phyloP scores from a whole-genome alignment of 2,888 invertebrate species.

The Erynnis tages region DNA sequence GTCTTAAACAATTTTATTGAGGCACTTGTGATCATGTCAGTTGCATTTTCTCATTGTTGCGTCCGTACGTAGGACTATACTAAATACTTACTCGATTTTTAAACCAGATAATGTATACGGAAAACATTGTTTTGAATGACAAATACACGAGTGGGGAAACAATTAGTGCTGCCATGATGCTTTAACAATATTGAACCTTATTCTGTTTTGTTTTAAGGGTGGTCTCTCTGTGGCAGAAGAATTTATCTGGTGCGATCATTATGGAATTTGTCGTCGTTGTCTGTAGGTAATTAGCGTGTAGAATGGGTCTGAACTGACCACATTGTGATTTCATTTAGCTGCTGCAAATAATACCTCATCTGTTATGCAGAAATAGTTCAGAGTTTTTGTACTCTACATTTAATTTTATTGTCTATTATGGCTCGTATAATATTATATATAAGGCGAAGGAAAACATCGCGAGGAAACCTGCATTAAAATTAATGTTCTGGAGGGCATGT shows the following conservation, averaged over 20 bases:
- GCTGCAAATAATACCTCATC: neutral
- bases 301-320: neutral
- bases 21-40: neutral
- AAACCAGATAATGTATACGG: constrained; percentile 18
- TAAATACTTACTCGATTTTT: constrained; percentile 10
- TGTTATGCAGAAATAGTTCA: no score
- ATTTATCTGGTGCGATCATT: constrained; percentile 13
- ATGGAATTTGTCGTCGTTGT: constrained; percentile 11
- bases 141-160: constrained; percentile 4
- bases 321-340: neutral
- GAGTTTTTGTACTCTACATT: no score
- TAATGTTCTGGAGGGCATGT: no score
- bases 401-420: no score
- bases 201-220: neutral
- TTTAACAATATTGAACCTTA: neutral
- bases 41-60: neutral
- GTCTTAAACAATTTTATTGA: neutral
- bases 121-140: constrained; percentile 16
- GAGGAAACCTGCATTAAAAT: no score
- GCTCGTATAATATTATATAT: no score
- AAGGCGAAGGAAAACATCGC: no score
- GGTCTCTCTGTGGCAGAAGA: neutral
- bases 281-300: constrained; percentile 4
- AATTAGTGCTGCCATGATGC: neutral
- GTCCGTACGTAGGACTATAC: neutral